A percentile compares a stretch with the other conserved stretches of the same genome.
These are phyloP conservation scores for Hyposoter didymator DNA, from an alignment of 2,888 invertebrate species.

Conservation along the genomic window DNA sequence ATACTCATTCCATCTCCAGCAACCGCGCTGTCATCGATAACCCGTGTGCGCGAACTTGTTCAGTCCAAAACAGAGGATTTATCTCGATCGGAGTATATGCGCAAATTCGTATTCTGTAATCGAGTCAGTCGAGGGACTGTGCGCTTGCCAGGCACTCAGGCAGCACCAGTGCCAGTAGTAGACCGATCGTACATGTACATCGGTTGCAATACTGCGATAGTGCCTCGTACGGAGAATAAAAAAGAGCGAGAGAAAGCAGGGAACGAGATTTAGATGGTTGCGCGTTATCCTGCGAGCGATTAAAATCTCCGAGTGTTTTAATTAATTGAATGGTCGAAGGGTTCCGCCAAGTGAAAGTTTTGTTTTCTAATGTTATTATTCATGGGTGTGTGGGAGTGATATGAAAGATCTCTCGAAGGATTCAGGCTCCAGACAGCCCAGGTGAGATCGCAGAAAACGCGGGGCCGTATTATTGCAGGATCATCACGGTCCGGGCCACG, in stretches of 20 bases:
- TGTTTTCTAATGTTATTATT: background rate
- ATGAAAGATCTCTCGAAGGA: constrained; percentile 56
- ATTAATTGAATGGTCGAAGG: background rate
- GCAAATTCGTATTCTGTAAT: constrained; percentile 37
- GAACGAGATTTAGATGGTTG: constrained; percentile 50
- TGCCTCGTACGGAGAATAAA: constrained; percentile 13
- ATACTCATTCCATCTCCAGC: background rate
- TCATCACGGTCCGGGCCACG: constrained; percentile 75
- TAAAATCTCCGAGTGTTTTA: constrained; percentile 30
- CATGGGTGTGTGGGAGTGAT: constrained; percentile 39
- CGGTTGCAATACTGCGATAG: constrained; percentile 56
- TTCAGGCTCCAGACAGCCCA: constrained; percentile 75
- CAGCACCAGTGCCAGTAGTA: constrained; percentile 52
- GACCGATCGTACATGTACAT: constrained; percentile 58
- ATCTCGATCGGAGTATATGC: constrained; percentile 42
- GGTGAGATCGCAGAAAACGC: constrained; percentile 73
- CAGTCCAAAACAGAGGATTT: background rate
- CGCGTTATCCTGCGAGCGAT: constrained; percentile 53
- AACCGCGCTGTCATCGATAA: constrained; percentile 13
- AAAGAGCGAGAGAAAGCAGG: constrained; percentile 20
- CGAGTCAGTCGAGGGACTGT: constrained; percentile 7
- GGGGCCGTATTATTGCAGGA: constrained; percentile 66
- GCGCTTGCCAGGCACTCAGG: constrained; percentile 35
- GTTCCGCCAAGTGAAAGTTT: constrained; percentile 44
- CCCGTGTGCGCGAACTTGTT: constrained; percentile 3